Conservation (phyloP, 1,140 invertebrate species). For the Batillaria attramentaria region DNA sequence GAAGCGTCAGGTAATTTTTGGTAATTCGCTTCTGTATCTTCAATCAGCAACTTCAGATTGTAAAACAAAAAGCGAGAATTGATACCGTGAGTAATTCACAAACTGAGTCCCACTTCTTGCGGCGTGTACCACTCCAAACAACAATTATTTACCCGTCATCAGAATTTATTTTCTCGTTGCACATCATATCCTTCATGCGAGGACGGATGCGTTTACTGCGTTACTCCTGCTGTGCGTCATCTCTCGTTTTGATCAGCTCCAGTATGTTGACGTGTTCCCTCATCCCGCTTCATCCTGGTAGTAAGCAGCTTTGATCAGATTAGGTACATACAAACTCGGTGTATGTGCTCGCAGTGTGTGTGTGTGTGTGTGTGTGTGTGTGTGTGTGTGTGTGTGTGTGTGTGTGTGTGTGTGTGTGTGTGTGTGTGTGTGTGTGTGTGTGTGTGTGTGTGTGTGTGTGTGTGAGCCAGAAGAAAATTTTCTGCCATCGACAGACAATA, state of each 20-base stretch:
- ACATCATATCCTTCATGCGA: too few relatives aligned
- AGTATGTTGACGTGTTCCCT: not conserved
- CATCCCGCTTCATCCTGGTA: not conserved
- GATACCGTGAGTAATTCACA: too few relatives aligned
- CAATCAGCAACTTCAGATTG: too few relatives aligned
- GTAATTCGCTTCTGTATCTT: too few relatives aligned
- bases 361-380: not conserved
- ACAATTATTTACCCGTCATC: too few relatives aligned
- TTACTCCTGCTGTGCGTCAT: not conserved
- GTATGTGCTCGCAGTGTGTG: not conserved
- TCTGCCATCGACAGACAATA: not conserved
- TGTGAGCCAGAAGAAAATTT: not conserved
- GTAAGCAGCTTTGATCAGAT: too few relatives aligned
- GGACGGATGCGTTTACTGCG: not conserved
- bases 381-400: not conserved
- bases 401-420: not conserved
- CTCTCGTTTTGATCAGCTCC: not conserved
- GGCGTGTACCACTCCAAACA: too few relatives aligned
- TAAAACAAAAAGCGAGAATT: too few relatives aligned
- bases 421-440: not conserved
- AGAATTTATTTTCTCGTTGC: too few relatives aligned
- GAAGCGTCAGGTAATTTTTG: too few relatives aligned
- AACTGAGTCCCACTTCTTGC: too few relatives aligned
- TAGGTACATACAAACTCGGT: too few relatives aligned
- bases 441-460: not conserved